Percentiles rank a stretch among this genome's conserved stretches.
phyloP scores from a whole-genome alignment of 2,888 invertebrate species.

The Brenthis hecate region DNA sequence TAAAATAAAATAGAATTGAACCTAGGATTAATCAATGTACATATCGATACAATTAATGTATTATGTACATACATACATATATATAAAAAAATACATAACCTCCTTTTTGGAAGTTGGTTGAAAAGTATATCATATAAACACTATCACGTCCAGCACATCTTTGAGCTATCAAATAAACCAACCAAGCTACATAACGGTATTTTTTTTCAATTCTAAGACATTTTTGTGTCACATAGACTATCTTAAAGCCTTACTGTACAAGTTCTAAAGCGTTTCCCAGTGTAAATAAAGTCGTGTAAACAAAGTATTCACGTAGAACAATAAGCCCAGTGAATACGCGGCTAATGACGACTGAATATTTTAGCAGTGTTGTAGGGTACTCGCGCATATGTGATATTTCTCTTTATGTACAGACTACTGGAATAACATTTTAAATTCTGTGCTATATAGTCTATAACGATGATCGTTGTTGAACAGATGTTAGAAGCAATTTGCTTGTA shows the following conservation, averaged over 20 bases:
- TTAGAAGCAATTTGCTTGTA: no score
- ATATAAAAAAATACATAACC: no score
- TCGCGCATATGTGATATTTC: constrained; percentile 23
- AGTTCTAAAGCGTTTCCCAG: constrained; percentile 15
- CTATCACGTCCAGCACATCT: no score
- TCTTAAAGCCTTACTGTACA: constrained; percentile 14
- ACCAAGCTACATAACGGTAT: no score
- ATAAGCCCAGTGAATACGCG: constrained; percentile 46
- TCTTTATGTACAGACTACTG: not conserved
- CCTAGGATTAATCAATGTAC: no score
- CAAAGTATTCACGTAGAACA: constrained; percentile 33
- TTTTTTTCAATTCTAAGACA: constrained; percentile 2
- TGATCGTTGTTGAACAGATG: no score
- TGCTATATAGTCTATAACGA: not conserved
- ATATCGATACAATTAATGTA: no score
- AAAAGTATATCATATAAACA: no score
- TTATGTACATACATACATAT: no score
- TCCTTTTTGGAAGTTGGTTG: no score
- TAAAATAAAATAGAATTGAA: no score
- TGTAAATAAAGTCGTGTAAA: constrained; percentile 35
- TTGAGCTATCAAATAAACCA: no score
- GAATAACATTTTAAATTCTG: not conserved
- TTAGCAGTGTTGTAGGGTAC: constrained; percentile 40
- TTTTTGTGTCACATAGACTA: constrained; percentile 11
- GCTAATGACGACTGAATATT: constrained; percentile 71